Conservation (phyloP, 1,140 invertebrate species). For the Bombus sibiricus region DNA sequence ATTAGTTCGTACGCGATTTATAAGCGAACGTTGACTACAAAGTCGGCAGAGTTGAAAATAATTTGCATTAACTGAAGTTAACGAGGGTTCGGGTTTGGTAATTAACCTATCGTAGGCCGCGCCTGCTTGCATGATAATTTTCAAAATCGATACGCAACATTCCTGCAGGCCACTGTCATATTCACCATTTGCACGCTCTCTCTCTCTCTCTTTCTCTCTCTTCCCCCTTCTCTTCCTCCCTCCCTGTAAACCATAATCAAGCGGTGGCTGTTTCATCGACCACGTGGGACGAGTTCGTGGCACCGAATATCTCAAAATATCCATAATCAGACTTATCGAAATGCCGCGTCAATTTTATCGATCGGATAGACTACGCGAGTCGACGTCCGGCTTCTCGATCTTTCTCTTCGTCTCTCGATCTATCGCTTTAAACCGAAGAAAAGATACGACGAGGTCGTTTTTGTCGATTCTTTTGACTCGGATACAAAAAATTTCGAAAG, state of each 20-base stretch:
- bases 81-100: conserved; percentile 22
- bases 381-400: not conserved
- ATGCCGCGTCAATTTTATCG: conserved; percentile 23
- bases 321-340: conserved; percentile 16
- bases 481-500: too few species aligned
- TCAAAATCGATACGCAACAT: conserved; percentile 49
- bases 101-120: conserved; percentile 37
- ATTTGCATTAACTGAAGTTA: conserved; percentile 44
- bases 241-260: conserved; percentile 32
- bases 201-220: not conserved
- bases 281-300: conserved; percentile 17
- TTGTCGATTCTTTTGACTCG: too few species aligned
- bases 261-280: not conserved
- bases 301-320: conserved; percentile 33
- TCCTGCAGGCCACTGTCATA: conserved; percentile 18
- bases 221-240: too few species aligned
- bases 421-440: not conserved
- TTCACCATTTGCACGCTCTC: conserved; percentile 6
- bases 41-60: conserved; percentile 31
- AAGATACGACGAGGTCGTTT: too few species aligned
- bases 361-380: not conserved
- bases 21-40: not conserved
- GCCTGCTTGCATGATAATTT: conserved; percentile 52
- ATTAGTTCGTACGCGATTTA: conserved; percentile 31
- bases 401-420: not conserved